A percentile compares a stretch with the other conserved stretches of the same genome.
Conservation (phyloP, 2,797 vertebrate species). For the Pangasius djambal region DNA sequence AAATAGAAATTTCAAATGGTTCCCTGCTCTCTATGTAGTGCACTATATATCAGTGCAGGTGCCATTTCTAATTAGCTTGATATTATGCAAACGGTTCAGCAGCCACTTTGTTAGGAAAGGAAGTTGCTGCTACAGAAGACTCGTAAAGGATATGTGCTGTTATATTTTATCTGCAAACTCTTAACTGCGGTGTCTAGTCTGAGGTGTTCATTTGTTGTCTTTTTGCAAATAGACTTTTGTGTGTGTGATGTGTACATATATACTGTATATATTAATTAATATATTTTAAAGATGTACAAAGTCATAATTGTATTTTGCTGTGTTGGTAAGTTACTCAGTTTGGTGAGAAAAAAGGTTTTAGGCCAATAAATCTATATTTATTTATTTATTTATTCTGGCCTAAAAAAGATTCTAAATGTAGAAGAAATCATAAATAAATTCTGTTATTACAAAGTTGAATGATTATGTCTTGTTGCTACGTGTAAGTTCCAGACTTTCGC, state of each 20-base stretch:
- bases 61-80: conserved; percentile 40
- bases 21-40: neutral
- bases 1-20: neutral
- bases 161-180: conserved; percentile 51
- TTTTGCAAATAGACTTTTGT: conserved; percentile 61
- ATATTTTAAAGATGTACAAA: conserved; percentile 51
- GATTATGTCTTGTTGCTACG: conserved; percentile 54
- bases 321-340: conserved; percentile 63
- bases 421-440: conserved; percentile 57
- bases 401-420: conserved; percentile 61
- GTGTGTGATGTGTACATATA: conserved; percentile 69
- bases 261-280: conserved; percentile 62
- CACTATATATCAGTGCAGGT: neutral
- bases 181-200: conserved; percentile 51
- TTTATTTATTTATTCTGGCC: conserved; percentile 37
- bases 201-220: conserved; percentile 58
- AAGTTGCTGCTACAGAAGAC: conserved; percentile 65
- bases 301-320: conserved; percentile 53
- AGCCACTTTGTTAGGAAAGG: conserved; percentile 63
- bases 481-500: neutral
- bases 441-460: conserved; percentile 59
- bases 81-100: conserved; percentile 58
- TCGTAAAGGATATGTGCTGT: conserved; percentile 46
- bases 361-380: conserved; percentile 73
- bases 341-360: conserved; percentile 59